Conservation (phyloP, 2,888 invertebrate genomes). For the Prenolepis imparis region DNA sequence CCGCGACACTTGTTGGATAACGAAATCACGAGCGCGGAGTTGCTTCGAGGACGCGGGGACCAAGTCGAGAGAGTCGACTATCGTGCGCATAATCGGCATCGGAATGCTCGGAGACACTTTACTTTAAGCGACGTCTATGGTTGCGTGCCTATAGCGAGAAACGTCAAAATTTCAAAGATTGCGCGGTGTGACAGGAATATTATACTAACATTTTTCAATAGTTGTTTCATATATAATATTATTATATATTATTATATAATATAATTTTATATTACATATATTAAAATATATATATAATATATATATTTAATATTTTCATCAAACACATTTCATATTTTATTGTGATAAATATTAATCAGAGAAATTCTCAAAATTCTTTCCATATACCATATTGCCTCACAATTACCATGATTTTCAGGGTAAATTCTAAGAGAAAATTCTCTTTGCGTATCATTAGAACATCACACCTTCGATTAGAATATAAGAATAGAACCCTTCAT, state of each 20-base stretch:
- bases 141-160: not conserved
- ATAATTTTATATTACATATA: too few species aligned
- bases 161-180: not conserved
- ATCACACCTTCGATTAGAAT: not conserved
- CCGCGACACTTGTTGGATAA: constrained; percentile 79
- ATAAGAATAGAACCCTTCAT: not conserved
- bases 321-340: too few species aligned
- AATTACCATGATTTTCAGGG: too few species aligned
- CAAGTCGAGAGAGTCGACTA: not conserved
- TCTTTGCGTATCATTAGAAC: not conserved
- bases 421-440: too few species aligned
- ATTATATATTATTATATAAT: too few species aligned
- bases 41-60: constrained; percentile 32
- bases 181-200: not conserved
- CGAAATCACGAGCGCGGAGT: constrained; percentile 63
- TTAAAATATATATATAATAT: too few species aligned
- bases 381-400: too few species aligned
- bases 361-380: too few species aligned
- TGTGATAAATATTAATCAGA: too few species aligned
- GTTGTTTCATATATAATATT: too few species aligned
- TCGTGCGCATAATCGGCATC: constrained; percentile 18
- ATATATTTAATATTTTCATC: too few species aligned
- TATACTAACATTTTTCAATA: too few species aligned
- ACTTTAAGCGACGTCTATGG: not conserved
- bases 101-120: constrained; percentile 3